These are phyloP conservation scores for Solen grandis DNA, from an alignment of 1,140 invertebrate species.

Conservation along the genomic window DNA sequence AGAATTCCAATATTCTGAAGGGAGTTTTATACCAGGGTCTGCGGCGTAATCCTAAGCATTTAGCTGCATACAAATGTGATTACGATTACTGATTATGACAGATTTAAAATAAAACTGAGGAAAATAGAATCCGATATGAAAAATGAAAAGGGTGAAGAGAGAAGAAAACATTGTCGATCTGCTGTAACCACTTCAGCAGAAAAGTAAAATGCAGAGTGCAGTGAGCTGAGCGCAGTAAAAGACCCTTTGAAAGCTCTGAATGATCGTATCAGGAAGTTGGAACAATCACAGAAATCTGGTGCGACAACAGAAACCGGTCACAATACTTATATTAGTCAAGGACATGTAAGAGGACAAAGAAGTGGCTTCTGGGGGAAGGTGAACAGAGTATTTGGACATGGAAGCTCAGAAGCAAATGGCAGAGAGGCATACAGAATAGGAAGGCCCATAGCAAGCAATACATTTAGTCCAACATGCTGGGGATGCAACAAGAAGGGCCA, in stretches of 20 bases:
- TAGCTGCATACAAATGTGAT: background rate
- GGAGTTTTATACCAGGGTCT: too few species aligned
- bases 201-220: background rate
- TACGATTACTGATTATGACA: background rate
- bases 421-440: background rate
- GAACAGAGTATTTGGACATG: background rate
- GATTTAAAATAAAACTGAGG: background rate
- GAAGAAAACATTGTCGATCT: background rate
- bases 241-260: background rate
- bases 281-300: background rate
- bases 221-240: background rate
- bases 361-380: background rate
- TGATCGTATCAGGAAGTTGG: background rate
- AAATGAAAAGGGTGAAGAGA: background rate
- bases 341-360: background rate
- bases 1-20: background rate
- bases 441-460: conserved; percentile 6
- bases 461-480: background rate
- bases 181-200: background rate
- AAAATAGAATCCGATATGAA: background rate
- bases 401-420: background rate
- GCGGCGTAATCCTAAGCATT: too few species aligned
- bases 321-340: background rate
- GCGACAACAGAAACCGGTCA: background rate
- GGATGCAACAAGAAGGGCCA: background rate